Base-by-base conservation (phyloP, 2,797 vertebrate genomes). In the Cryptoblepharus egeriae region DNA sequence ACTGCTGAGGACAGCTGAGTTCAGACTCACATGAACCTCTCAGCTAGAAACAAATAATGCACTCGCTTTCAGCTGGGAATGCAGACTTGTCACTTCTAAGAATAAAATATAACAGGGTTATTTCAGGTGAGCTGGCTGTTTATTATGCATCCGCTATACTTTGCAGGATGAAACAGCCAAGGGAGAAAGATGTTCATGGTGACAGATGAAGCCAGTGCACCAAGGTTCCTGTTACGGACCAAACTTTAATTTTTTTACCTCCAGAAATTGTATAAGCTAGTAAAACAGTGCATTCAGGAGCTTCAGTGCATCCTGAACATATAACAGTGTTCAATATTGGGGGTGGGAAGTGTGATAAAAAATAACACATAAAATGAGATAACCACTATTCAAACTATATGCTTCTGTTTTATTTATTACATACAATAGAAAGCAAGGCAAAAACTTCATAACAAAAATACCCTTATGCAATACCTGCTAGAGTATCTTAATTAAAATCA, bases 401-500 rank as follows among this genome's bases (percentile, higher is more conserved):
- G 24, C 3, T 26, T 24, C 1, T 52, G 18, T 79, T 77, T 52
- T 32, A 71, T 83, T 85, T 81, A 75, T 52, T 76, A 76, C 30
- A 80, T 39, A 58, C 79, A 61, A 26, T n/a, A 0, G 61, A 72
- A 81, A 75, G 45, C 55, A 65, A 83, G 35, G 83, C 78, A 39
- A 26, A 83, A 89, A 42, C 13, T 85, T 22, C 30, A 61, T 8
- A 15, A 8, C 76, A 11, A 1, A 61, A 57, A 10, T 77, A 35
- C 20, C 49, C 32, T 55, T 68, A 8, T 55, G 16, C 35, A 79
- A 76, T 73, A 81, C 15, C 67, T 79, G 74, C 52, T 49, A 71
- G 60, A 82, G 32, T n/a, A 72, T 76, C 39, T 55, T 65, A 65
- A 81, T 88, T 76, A 87, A 85, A 91, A 80, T 82, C 0, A 72